Evolutionary conservation across 2,113 vertebrate genomes (phyloP).

Genomic region (Agapornis roseicollis): DNA sequence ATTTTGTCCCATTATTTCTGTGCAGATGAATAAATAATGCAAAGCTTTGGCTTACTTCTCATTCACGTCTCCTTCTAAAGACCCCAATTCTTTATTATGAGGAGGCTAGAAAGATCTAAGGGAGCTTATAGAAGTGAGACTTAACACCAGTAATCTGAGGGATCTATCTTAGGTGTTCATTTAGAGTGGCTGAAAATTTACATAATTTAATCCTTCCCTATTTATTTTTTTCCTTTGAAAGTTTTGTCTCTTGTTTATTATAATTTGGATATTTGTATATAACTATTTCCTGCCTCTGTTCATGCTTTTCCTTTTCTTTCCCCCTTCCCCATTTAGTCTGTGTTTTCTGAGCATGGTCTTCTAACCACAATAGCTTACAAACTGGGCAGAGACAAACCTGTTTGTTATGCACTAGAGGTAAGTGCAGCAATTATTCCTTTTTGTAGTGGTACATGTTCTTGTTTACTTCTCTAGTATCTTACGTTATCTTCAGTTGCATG

Average conservation of each 20-base stretch:
- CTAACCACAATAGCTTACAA: slow-evolving; percentile 94
- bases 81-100: neutral
- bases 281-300: neutral
- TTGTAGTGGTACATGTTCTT: neutral
- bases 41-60: neutral
- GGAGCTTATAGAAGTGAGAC: neutral
- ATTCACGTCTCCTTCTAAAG: neutral
- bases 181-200: neutral
- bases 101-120: neutral
- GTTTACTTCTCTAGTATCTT: neutral
- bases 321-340: slow-evolving; percentile 66
- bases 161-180: neutral
- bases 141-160: neutral
- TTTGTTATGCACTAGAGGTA: slow-evolving; percentile 91
- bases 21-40: neutral
- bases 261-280: neutral
- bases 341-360: slow-evolving; percentile 92
- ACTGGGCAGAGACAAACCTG: slow-evolving; percentile 83
- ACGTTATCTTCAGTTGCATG: neutral
- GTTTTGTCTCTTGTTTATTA: neutral
- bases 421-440: slow-evolving; percentile 1
- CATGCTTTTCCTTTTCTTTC: neutral
- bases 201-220: neutral
- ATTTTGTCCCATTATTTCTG: neutral
- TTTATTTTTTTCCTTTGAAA: neutral